phyloP scores from a whole-genome alignment of 2,797 vertebrate genomes.

The Platyrinchus mystaceus region DNA sequence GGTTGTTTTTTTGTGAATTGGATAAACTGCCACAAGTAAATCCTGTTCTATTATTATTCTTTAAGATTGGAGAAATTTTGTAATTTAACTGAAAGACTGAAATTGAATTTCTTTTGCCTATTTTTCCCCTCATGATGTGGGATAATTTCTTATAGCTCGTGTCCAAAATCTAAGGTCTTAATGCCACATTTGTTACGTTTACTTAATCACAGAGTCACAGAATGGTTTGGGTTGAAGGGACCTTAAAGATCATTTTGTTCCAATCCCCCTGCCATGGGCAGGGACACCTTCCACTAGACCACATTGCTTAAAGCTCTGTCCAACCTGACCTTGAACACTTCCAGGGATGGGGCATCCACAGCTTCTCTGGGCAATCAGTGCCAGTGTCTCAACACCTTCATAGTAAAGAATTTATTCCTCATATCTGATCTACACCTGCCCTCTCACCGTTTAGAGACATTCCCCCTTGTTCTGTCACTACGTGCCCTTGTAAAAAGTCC shows the following conservation, averaged over 20 bases:
- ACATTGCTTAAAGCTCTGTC: neutral
- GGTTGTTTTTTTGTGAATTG: fast-evolving
- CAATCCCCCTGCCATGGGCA: neutral
- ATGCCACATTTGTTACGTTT: neutral
- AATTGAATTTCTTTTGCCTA: neutral
- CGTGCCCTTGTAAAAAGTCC: neutral
- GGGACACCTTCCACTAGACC: neutral
- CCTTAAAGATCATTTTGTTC: neutral
- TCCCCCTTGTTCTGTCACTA: neutral
- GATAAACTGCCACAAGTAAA: neutral
- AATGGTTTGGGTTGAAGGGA: neutral
- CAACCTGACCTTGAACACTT: neutral
- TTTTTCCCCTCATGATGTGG: neutral
- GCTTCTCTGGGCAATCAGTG: neutral
- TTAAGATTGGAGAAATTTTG: neutral
- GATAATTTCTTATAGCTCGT: neutral
- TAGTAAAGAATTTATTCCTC: neutral
- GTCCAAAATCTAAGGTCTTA: neutral
- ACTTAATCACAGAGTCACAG: neutral
- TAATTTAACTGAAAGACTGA: neutral
- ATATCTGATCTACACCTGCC: neutral
- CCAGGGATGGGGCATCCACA: neutral
- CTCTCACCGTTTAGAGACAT: neutral
- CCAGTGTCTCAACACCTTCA: neutral
- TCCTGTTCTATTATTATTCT: neutral